Percentiles rank a stretch among this genome's conserved stretches.
These are phyloP conservation scores for Euleptes europaea DNA, from an alignment of 2,113 vertebrate species.

Conservation along the genomic window DNA sequence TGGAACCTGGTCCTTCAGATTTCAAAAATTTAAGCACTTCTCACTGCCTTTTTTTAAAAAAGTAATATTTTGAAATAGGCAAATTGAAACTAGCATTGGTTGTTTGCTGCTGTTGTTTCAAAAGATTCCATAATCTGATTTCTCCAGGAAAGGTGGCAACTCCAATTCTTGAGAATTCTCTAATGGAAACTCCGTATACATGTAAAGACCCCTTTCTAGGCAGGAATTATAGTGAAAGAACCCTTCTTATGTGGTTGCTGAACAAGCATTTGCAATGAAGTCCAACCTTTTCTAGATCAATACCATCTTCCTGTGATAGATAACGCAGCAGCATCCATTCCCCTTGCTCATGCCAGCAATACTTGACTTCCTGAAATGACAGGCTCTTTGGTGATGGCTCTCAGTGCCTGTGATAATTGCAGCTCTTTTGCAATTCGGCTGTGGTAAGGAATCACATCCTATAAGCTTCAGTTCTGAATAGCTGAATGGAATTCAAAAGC, in stretches of 20 bases:
- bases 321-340: not conserved
- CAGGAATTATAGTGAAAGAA: not conserved
- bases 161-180: too few relatives aligned
- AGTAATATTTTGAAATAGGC: too few relatives aligned
- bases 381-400: slow-evolving; percentile 1
- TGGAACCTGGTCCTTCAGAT: too few relatives aligned
- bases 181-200: too few relatives aligned
- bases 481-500: slow-evolving; percentile 1
- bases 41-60: too few relatives aligned
- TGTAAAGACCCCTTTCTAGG: not conserved
- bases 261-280: not conserved
- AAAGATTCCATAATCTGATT: too few relatives aligned
- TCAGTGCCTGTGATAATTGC: not conserved
- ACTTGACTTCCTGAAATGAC: fast-evolving
- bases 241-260: not conserved
- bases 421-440: slow-evolving; percentile 34
- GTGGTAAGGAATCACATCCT: slow-evolving; percentile 46
- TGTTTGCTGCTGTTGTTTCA: too few relatives aligned
- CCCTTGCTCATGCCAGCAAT: not conserved
- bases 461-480: slow-evolving; percentile 52
- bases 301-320: not conserved
- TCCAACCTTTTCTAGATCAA: not conserved
- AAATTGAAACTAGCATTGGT: too few relatives aligned
- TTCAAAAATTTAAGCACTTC: too few relatives aligned
- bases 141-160: too few relatives aligned